Evolutionary conservation across 2,888 invertebrate genomes (phyloP), one percentile per base, ranked within the genome.

Genomic region (Rhynchonema sp.): DNA sequence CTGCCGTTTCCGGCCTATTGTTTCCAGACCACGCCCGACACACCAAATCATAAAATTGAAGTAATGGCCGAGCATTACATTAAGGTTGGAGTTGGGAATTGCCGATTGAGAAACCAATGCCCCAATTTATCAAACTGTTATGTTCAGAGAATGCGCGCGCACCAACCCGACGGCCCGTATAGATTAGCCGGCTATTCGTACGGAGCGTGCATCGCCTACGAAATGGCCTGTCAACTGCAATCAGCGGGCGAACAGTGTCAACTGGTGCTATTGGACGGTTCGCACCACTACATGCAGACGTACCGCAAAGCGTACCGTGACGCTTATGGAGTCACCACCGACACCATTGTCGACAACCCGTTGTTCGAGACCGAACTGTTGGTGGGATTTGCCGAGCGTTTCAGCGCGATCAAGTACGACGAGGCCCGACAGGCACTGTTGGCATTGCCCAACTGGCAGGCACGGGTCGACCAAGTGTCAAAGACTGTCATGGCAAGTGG

Each of bases 1-100:
- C 77, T 91, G 64, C 79, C 82, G 55, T 81, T 81, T 62, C 84
- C 84, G 2, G 87, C 87, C 57, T 86, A 82, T 77, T 91, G 90
- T 22, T 77, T 94, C 57, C 91, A 94, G 76, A 89, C 89, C 76
- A 84, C 86, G 20, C 76, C 77, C 55, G 80, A 81, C n/a, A 84
- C 85, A 30, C 88, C 90, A 49, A 75, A 86, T 2, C 77, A 79
- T 20, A 13, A 6, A 17, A 38, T 38, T 17, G 38, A 38, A 38
- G 38, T 17, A 17, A 6, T 38, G 9, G 38, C 38, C 6, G 9
- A 17, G 9, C 38, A 38, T 38, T 38, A 38, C 38, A 13, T 38
- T 6, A 38, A 6, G 17, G 38, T 38, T 17, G 17, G 38, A 13
- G 38, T 13, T 17, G 17, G 38, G 6, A 6, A n/a, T n/a, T n/a